Percentiles rank a stretch among this genome's conserved stretches.
Conservation (phyloP, 2,797 vertebrate genomes). For the Momotus momota region DNA sequence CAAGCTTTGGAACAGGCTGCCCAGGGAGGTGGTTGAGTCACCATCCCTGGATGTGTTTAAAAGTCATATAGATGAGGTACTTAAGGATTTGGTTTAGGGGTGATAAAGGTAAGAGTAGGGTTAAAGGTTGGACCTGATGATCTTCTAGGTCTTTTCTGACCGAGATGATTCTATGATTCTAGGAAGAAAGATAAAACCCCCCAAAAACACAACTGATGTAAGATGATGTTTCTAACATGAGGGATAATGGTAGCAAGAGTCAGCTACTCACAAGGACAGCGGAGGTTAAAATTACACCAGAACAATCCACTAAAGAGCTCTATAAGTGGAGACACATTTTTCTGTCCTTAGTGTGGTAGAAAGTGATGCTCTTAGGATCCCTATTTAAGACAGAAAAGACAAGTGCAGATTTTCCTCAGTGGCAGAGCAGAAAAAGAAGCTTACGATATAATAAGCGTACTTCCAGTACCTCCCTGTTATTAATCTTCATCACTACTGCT, state of each 20-base stretch:
- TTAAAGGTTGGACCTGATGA: not conserved
- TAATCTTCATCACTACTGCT: not conserved
- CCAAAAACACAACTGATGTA: not conserved
- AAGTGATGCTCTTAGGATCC: not conserved
- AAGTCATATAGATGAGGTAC: no score
- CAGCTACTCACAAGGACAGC: not conserved
- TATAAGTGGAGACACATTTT: not conserved
- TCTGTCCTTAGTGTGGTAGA: not conserved
- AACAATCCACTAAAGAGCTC: not conserved
- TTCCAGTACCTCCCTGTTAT: not conserved
- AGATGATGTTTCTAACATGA: not conserved
- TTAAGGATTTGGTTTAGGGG: no score
- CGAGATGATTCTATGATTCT: no score
- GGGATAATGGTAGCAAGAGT: not conserved
- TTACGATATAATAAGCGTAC: not conserved
- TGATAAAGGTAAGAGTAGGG: not conserved
- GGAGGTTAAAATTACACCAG: not conserved
- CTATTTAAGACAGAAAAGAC: not conserved
- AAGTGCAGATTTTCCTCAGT: not conserved
- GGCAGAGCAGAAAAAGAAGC: not conserved
- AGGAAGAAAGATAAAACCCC: rapidly evolving
- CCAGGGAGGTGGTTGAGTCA: no score
- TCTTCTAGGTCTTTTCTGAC: no score
- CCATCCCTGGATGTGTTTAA: no score
- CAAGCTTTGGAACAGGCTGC: no score